Conservation (phyloP, 2,797 vertebrate genomes). For the Carapus acus region DNA sequence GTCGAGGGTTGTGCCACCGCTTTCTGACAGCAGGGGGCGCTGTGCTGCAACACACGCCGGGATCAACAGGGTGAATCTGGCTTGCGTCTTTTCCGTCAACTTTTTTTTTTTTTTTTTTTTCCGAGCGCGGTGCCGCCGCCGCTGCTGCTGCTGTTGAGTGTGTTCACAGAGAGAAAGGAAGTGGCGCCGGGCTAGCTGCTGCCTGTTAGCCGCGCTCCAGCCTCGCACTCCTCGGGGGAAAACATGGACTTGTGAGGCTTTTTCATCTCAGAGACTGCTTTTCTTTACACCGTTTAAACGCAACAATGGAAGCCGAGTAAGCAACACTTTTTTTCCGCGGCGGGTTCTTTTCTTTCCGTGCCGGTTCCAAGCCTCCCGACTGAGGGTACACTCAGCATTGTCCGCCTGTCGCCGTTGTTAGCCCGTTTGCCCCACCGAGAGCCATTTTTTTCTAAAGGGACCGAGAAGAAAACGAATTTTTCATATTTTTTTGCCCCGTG, state of each 20-base stretch:
- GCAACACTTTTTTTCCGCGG: conserved; percentile 9
- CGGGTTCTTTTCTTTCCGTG: conserved; percentile 4
- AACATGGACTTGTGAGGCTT: conserved; percentile 1
- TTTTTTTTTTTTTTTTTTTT: conserved; percentile 59
- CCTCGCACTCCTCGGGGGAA: conserved; percentile 14
- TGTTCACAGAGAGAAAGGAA: conserved; percentile 71
- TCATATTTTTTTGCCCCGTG: conserved; percentile 9
- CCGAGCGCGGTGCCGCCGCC: conserved; percentile 33
- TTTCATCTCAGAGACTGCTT: not conserved
- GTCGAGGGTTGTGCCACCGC: not conserved
- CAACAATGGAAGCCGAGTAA: conserved; percentile 1
- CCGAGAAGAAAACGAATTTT: conserved; percentile 9
- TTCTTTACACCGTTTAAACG: conserved; percentile 13
- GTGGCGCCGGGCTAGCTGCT: conserved; percentile 62
- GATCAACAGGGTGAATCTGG: conserved; percentile 62
- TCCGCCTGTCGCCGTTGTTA: conserved; percentile 35
- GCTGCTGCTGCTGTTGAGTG: conserved; percentile 50
- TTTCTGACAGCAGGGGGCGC: conserved; percentile 36
- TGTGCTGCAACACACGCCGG: not conserved
- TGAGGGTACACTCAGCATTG: conserved; percentile 50
- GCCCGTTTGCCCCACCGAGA: conserved; percentile 17
- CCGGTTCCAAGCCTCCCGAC: conserved; percentile 29
- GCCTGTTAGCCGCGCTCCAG: conserved; percentile 51
- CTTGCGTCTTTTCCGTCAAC: conserved; percentile 58
- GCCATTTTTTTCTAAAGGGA: conserved; percentile 11